These are phyloP conservation scores for Hippopotamyrus pictus DNA, from an alignment of 2,797 vertebrate genomes.

Conservation along the genomic window DNA sequence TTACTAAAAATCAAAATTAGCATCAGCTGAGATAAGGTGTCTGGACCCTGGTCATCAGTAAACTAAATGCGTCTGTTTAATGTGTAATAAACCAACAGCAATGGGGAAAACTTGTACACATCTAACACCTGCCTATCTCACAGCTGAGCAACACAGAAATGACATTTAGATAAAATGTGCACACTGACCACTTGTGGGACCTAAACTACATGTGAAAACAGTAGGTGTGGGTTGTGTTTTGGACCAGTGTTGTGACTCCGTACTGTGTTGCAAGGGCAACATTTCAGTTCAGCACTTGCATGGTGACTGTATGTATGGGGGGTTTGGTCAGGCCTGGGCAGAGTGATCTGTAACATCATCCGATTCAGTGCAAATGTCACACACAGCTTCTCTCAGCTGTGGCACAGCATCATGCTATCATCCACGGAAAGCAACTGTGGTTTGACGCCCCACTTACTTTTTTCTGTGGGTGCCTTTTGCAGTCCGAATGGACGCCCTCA, in stretches of 20 bases:
- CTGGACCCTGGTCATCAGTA: background rate
- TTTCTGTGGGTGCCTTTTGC: background rate
- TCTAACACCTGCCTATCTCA: background rate
- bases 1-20: constrained; percentile 8
- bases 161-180: background rate
- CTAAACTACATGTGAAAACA: background rate
- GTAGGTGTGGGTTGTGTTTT: background rate
- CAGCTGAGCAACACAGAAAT: background rate
- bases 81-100: background rate
- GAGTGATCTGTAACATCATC: background rate
- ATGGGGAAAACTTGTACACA: background rate
- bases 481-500: background rate
- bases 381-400: background rate
- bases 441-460: background rate
- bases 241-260: background rate
- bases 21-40: background rate
- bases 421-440: background rate
- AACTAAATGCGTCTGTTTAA: background rate
- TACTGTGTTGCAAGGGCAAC: background rate
- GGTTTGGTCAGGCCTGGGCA: background rate
- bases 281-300: background rate
- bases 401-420: background rate
- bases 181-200: background rate
- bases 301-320: background rate
- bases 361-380: background rate